Conservation (phyloP, 2,888 invertebrate genomes). For the Drosophila conformis region DNA sequence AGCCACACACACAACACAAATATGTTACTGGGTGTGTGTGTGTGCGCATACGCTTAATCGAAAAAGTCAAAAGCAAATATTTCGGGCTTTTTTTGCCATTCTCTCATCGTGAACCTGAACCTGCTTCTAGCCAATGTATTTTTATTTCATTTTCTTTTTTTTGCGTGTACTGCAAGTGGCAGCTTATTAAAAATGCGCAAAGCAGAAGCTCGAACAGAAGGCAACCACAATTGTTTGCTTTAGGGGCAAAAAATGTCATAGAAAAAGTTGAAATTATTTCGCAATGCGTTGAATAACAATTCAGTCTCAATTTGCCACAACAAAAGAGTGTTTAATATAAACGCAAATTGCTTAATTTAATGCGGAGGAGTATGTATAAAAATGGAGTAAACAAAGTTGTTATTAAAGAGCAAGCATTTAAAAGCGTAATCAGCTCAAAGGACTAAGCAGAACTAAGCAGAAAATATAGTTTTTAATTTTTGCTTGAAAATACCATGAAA, state of each 20-base stretch:
- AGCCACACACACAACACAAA: slow-evolving; percentile 5
- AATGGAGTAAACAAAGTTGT: neutral
- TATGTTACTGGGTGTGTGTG: slow-evolving; percentile 10
- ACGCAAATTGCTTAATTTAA: neutral
- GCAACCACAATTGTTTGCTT: slow-evolving; percentile 49
- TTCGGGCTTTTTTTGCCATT: slow-evolving; percentile 34
- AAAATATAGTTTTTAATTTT: neutral
- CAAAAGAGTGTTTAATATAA: neutral
- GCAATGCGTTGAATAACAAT: slow-evolving; percentile 22
- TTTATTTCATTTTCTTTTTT: slow-evolving; percentile 33
- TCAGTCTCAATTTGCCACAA: neutral
- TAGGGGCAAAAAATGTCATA: slow-evolving; percentile 47
- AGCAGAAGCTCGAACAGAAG: slow-evolving; percentile 26
- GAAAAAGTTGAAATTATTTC: slow-evolving; percentile 34
- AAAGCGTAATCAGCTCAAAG: neutral
- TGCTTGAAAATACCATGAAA: neutral
- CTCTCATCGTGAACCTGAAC: slow-evolving; percentile 5
- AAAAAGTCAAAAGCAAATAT: slow-evolving; percentile 75
- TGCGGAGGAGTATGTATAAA: neutral
- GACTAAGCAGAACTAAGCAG: neutral
- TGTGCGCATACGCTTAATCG: slow-evolving; percentile 61
- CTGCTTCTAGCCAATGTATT: slow-evolving; percentile 18
- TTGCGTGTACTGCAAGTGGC: slow-evolving; percentile 74
- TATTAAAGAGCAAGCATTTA: neutral
- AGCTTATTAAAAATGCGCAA: slow-evolving; percentile 77